These are phyloP conservation scores for Trichonephila clavipes DNA, from an alignment of 1,140 invertebrate genomes.

Conservation along the genomic window DNA sequence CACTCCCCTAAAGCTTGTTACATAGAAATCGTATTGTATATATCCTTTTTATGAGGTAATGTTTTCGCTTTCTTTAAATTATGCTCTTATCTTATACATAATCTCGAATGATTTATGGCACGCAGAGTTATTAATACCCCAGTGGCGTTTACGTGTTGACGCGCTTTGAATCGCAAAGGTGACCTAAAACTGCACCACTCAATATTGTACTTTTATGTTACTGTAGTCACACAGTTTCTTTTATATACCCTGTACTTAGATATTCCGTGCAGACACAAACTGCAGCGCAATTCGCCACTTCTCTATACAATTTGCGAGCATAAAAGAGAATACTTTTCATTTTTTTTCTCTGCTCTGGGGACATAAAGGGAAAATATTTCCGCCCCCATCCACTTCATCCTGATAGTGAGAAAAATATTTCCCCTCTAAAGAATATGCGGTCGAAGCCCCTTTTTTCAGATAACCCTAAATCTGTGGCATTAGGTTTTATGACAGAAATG, in stretches of 20 bases:
- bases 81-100: constrained; percentile 52
- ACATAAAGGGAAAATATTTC: constrained; percentile 70
- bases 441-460: constrained; percentile 67
- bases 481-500: constrained; percentile 76
- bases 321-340: constrained; percentile 71
- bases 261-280: constrained; percentile 67
- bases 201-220: constrained; percentile 54
- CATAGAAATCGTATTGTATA: neutral
- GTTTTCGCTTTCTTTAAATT: constrained; percentile 41
- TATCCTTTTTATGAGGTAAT: neutral
- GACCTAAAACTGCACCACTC: constrained; percentile 52
- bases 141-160: constrained; percentile 63
- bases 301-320: constrained; percentile 74
- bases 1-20: neutral
- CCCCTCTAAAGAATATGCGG: constrained; percentile 71
- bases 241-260: constrained; percentile 67
- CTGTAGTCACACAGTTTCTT: constrained; percentile 36
- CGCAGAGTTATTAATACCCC: constrained; percentile 55
- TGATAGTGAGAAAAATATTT: constrained; percentile 73
- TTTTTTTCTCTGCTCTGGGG: constrained; percentile 59
- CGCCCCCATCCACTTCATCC: constrained; percentile 34
- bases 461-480: constrained; percentile 74
- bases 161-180: constrained; percentile 60
- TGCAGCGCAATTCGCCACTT: constrained; percentile 68
- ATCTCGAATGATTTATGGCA: constrained; percentile 54